phyloP scores from a whole-genome alignment of 2,113 vertebrate species.

The Semicossyphus pulcher region DNA sequence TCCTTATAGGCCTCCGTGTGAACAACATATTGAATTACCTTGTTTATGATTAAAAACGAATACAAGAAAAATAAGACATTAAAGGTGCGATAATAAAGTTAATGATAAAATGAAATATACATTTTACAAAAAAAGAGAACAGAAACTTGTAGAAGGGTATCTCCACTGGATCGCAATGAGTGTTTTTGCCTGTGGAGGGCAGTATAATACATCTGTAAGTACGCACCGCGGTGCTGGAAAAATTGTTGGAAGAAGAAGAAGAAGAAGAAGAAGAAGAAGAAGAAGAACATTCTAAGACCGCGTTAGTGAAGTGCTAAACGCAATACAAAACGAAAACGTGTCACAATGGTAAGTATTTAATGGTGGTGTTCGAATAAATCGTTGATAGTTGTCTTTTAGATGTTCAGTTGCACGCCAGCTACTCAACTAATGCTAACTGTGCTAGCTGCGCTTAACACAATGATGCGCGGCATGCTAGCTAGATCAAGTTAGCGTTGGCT shows the following conservation, averaged over 20 bases:
- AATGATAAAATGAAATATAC: no score
- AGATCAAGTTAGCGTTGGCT: conserved; percentile 39
- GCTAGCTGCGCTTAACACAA: not conserved
- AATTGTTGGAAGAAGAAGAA: conserved; percentile 5
- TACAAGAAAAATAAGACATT: no score
- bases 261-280: conserved; percentile 2
- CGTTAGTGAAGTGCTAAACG: not conserved
- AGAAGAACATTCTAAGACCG: conserved; percentile 6
- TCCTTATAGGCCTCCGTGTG: no score
- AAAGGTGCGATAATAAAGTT: no score
- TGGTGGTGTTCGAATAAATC: not conserved
- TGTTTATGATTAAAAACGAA: no score
- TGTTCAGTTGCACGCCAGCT: accelerated
- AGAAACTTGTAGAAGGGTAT: no score
- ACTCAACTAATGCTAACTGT: not conserved
- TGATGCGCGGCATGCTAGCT: not conserved
- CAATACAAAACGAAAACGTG: not conserved
- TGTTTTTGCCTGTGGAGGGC: conserved; percentile 34
- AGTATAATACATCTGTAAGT: not conserved
- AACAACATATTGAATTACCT: no score
- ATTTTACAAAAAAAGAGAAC: no score
- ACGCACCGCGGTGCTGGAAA: not conserved
- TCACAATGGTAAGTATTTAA: conserved; percentile 63
- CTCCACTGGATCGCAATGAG: not conserved
- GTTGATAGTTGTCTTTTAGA: accelerated